phyloP scores from a whole-genome alignment of 2,888 invertebrate genomes.

The Drosophila diplacantha region DNA sequence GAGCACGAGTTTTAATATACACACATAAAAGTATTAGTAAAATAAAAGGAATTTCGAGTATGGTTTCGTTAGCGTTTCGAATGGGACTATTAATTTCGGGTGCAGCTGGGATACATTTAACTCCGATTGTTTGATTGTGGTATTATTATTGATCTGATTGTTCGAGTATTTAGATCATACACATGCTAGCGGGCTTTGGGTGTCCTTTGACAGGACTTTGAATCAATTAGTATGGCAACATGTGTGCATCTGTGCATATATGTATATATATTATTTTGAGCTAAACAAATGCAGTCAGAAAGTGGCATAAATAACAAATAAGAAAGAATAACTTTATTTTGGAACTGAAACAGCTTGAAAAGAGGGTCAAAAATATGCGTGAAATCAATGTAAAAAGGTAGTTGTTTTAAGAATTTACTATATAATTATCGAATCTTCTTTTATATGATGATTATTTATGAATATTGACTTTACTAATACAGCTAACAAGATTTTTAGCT shows the following conservation, averaged over 20 bases:
- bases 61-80: constrained; percentile 12
- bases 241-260: background rate
- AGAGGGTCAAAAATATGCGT: too few relatives aligned
- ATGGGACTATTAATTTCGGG: background rate
- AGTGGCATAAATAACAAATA: background rate
- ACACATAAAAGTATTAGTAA: constrained; percentile 17
- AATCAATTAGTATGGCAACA: constrained; percentile 5
- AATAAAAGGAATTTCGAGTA: constrained; percentile 30
- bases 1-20: background rate
- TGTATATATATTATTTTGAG: background rate
- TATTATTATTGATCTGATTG: background rate
- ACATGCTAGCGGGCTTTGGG: constrained; percentile 7
- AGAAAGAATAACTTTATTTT: background rate
- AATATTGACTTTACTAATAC: background rate
- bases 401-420: background rate
- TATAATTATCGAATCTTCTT: background rate
- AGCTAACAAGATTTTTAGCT: background rate
- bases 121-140: constrained; percentile 2
- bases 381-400: background rate
- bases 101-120: background rate
- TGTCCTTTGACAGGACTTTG: constrained; percentile 3
- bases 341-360: background rate
- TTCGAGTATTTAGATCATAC: constrained; percentile 1
- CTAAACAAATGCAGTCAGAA: constrained; percentile 2
- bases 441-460: background rate